Evolutionary conservation across 2,888 invertebrate genomes (phyloP).

Genomic region (Shargacucullia verbasci): DNA sequence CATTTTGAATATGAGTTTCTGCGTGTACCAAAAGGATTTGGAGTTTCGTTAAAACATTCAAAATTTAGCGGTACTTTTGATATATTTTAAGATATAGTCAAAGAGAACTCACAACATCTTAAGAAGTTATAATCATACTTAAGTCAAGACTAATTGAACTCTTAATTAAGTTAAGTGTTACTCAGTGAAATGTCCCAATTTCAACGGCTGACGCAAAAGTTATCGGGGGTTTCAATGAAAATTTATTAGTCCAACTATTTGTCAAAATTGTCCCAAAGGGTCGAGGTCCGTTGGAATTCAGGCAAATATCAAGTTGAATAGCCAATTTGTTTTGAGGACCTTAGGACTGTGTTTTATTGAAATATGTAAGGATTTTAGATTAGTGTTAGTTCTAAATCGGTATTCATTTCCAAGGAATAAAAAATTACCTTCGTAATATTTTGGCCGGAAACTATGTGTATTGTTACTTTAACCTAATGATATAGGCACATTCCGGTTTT

Average conservation of each 20-base stretch:
- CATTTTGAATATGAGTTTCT: slow-evolving; percentile 42
- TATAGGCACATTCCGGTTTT: slow-evolving; percentile 27
- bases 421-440: slow-evolving; percentile 37
- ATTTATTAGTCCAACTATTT: slow-evolving; percentile 88
- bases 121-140: slow-evolving; percentile 83
- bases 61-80: slow-evolving; percentile 58
- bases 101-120: slow-evolving; percentile 73
- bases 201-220: slow-evolving; percentile 79
- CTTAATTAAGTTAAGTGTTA: slow-evolving; percentile 84
- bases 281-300: slow-evolving; percentile 72
- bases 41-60: slow-evolving; percentile 59
- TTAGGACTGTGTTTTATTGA: slow-evolving; percentile 55
- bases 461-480: slow-evolving; percentile 32
- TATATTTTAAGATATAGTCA: slow-evolving; percentile 62
- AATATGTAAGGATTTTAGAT: slow-evolving; percentile 67
- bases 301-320: slow-evolving; percentile 79
- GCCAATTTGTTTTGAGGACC: slow-evolving; percentile 78
- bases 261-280: slow-evolving; percentile 86
- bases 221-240: slow-evolving; percentile 85
- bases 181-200: slow-evolving; percentile 82
- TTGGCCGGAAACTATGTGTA: slow-evolving; percentile 31
- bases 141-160: slow-evolving; percentile 83
- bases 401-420: slow-evolving; percentile 43
- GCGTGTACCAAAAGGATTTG: slow-evolving; percentile 55
- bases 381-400: slow-evolving; percentile 44